These are phyloP conservation scores for Hippopotamus amphibius DNA, from an alignment of 2,113 vertebrate genomes.

Conservation along the genomic window DNA sequence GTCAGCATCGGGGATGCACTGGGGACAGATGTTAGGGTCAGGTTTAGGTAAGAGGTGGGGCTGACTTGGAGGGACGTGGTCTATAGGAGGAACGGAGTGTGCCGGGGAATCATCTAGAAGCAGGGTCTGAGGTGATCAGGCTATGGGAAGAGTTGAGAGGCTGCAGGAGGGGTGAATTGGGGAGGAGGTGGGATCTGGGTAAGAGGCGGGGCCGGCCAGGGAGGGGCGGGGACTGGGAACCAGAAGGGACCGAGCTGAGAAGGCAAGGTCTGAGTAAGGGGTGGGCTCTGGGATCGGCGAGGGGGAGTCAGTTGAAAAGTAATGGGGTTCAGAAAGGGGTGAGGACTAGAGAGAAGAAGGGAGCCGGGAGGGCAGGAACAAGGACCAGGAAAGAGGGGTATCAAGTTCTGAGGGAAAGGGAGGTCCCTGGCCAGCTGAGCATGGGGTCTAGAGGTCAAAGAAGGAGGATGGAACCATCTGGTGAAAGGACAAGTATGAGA, in stretches of 20 bases:
- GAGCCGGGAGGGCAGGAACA: background rate
- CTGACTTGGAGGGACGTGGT: background rate
- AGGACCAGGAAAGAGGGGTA: background rate
- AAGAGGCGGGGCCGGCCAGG: background rate
- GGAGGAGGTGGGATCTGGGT: background rate
- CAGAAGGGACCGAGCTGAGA: background rate
- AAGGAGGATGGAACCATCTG: background rate
- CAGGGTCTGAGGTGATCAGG: background rate
- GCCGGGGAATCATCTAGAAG: background rate
- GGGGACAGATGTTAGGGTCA: background rate
- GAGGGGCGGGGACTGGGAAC: background rate
- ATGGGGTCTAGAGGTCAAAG: background rate
- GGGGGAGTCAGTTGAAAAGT: background rate
- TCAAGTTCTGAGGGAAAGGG: background rate
- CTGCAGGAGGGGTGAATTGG: background rate
- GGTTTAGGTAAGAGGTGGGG: background rate
- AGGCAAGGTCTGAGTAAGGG: background rate
- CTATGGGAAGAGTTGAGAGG: background rate
- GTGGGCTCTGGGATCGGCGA: background rate
- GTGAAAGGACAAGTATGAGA: background rate
- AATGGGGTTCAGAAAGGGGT: background rate
- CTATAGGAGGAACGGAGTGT: background rate
- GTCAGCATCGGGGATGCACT: rapidly evolving
- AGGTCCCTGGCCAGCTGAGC: background rate
- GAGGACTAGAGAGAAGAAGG: background rate